Percentiles rank a stretch among this genome's conserved stretches.
Conservation (phyloP, 2,113 vertebrate species). For the Dasyornis broadbenti region DNA sequence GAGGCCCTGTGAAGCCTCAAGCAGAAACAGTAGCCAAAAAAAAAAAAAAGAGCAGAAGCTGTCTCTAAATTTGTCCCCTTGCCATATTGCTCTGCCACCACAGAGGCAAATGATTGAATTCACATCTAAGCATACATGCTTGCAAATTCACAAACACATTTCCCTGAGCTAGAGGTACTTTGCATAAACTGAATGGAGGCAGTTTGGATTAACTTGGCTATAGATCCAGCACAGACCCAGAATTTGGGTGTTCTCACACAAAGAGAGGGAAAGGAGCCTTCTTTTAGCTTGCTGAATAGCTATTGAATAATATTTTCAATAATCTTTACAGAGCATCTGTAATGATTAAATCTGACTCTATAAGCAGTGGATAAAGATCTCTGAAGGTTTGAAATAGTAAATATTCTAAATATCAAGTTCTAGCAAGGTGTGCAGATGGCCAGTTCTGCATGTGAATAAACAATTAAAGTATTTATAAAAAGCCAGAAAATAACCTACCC, state of each 20-base stretch:
- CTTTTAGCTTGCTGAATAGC: background rate
- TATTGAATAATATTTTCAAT: background rate
- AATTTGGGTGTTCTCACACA: background rate
- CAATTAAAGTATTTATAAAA: background rate
- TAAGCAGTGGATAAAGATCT: background rate
- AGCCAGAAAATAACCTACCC: background rate
- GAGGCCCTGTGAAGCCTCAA: background rate
- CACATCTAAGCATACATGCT: background rate
- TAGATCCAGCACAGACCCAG: background rate
- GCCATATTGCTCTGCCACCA: background rate
- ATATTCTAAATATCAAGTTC: background rate
- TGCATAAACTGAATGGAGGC: background rate
- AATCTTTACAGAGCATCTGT: background rate
- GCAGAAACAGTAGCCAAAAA: background rate
- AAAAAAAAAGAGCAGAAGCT: background rate
- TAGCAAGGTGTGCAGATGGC: background rate
- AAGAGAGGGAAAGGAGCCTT: background rate
- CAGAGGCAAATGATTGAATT: background rate
- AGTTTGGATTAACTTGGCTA: background rate
- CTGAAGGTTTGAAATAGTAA: background rate
- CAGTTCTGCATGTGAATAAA: background rate
- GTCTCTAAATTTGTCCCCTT: background rate
- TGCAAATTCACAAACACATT: background rate
- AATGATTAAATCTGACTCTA: background rate
- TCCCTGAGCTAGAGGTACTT: conserved; percentile 3